Base-by-base conservation (phyloP, 2,113 vertebrate genomes). In the Oxygymnocypris stewartii region DNA sequence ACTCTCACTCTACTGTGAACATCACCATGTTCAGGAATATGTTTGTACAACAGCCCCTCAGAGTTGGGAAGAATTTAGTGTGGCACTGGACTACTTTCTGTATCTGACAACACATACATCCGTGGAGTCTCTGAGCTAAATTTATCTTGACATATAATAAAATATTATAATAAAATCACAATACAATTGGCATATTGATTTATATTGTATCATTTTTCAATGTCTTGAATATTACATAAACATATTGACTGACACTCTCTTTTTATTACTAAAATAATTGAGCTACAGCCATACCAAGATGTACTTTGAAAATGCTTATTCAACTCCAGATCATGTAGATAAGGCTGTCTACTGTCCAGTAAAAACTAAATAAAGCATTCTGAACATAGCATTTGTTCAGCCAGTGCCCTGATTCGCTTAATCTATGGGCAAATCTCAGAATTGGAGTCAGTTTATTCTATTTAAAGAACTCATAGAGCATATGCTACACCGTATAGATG, bases 1-100 rank as follows among this genome's bases (percentile, higher is more conserved):
- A 92, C 90, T 90, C 65, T 35, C 92, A 92, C 91, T 88, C 85
- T 42, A 74, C 89, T 93, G 92, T 88, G 90, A 93, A 90, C 91
- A 89, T 37, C 88, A 78, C 75, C 86, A 85, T 91, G 85, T n/a
- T 89, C 87, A 87, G 84, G 35, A 42, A 6, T 35, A 23, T 76
- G 25, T 35, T 76, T 28, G 76, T 73, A 59, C 35, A 23, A 59
- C 20, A 35, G 67, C 42, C 40, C 23, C 11, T 20, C n/a, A 67
- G 28, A 14, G 61, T 35, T 79, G 63, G 16, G 47, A 42, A 35
- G 9, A 63, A 4, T 78, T 79, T 67, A 31, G n/a, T 16, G 59
- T 20, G 16, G 6, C 16, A 6, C 14, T 47, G 14, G 14, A 82
- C 79, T 16, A 8, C n/a, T 11, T 13, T 37, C 49, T 79, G 77